Conservation (phyloP, 2,888 invertebrate species). For the Dicyrtomina minuta region DNA sequence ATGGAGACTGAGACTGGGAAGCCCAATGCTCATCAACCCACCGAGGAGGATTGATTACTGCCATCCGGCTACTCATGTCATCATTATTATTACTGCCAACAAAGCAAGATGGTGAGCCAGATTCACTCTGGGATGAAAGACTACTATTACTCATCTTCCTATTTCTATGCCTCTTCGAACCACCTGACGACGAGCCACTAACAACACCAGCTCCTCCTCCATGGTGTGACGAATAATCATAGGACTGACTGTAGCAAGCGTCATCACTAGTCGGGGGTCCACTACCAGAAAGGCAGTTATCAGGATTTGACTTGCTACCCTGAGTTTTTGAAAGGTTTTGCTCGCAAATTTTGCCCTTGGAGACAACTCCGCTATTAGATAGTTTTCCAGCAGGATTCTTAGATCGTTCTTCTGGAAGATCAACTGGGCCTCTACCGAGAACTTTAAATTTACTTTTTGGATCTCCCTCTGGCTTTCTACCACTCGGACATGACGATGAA, state of each 20-base stretch:
- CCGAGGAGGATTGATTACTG: constrained; percentile 70
- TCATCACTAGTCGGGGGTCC: constrained; percentile 55
- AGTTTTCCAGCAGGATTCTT: constrained; percentile 59
- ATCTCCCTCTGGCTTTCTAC: constrained; percentile 56
- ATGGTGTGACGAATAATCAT: constrained; percentile 13
- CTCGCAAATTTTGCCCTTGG: constrained; percentile 26
- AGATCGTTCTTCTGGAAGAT: constrained; percentile 19
- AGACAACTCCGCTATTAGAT: constrained; percentile 14
- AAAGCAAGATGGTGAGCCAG: constrained; percentile 63
- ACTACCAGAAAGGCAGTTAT: constrained; percentile 53
- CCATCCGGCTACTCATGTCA: constrained; percentile 54
- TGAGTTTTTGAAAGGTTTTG: constrained; percentile 48
- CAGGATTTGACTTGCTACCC: constrained; percentile 53
- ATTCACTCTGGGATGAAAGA: constrained; percentile 60
- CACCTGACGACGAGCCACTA: constrained; percentile 56
- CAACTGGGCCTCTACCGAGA: constrained; percentile 43
- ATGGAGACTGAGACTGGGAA: constrained; percentile 69
- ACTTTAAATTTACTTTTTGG: constrained; percentile 51
- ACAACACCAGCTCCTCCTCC: too few relatives aligned
- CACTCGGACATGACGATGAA: constrained; percentile 53
- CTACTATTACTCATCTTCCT: constrained; percentile 75
- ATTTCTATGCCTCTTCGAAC: constrained; percentile 63
- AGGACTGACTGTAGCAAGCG: neutral
- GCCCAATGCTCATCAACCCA: constrained; percentile 65
- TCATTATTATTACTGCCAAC: constrained; percentile 31